Base-by-base conservation (phyloP, 2,797 vertebrate species). In the Mormyrus proboscirostris region DNA sequence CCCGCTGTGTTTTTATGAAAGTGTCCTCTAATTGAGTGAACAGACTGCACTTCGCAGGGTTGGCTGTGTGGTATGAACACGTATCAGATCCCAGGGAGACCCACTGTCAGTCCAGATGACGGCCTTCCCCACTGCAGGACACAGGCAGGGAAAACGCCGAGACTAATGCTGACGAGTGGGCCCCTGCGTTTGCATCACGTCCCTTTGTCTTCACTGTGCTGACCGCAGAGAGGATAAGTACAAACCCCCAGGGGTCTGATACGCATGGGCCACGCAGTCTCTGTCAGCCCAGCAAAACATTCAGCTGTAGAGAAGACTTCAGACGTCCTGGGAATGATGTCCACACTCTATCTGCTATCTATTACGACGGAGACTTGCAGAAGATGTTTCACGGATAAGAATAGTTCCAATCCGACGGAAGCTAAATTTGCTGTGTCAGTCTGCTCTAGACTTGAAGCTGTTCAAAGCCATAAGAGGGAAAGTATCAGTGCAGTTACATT, bases 391-490 rank as follows among this genome's bases (percentile, higher is more conserved):
- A 12, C 82, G n/a, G 44, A 84, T 51, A 51, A 49, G 82, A 49
- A 49, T 47, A 29, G 10, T 51, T 84, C 82, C 49, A 29, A 12
- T 38, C 50, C 33, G 22, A n/a, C 50, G 33, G 73, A 41, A 44
- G 51, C 14, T 87, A 57, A 87, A 87, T 57, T 50, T 55, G 82
- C 44, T 33, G 50, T 57, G 51, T 38, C 50, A n/a, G 29, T 55
- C 53, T 29, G 25, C 85, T 57, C 57, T 86, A 44, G 33, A 16
- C 47, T 47, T 59, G 47, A 22, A 86, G 29, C 84, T 53, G 57
- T 44, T 69, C 49, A 55, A 69, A 25, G 57, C 55, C 59, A 44
- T 89, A 65, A 89, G 79, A 86, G 14, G 29, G 57, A 86, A 86
- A 69, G 22, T 25, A 47, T 38, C 51, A 57, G 29, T 16, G 12